Percentiles rank a stretch among this genome's conserved stretches.
phyloP scores from a whole-genome alignment of 2,888 invertebrate species.

The Agrochola macilenta region DNA sequence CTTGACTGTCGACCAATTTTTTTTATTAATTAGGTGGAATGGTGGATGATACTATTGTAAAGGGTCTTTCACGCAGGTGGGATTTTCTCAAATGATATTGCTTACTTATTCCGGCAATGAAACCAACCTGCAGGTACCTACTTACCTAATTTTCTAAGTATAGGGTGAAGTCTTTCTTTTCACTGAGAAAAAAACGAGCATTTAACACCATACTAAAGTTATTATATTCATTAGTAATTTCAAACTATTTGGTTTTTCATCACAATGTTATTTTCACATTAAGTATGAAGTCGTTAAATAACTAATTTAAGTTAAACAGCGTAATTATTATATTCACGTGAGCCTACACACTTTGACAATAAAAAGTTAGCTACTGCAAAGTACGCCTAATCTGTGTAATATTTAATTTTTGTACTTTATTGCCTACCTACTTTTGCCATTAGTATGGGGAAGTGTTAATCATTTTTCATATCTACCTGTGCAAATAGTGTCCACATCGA shows the following conservation, averaged over 20 bases:
- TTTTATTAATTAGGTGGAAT: conserved; percentile 32
- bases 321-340: not conserved
- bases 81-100: conserved; percentile 8
- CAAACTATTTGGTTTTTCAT: not conserved
- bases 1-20: conserved; percentile 22
- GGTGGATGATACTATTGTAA: conserved; percentile 29
- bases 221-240: not conserved
- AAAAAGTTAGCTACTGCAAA: not conserved
- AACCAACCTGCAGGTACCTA: not conserved
- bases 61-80: conserved; percentile 35
- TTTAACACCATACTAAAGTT: not conserved
- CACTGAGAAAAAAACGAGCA: not conserved
- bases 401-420: not conserved
- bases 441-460: not conserved
- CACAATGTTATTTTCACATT: not conserved
- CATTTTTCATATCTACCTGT: not conserved
- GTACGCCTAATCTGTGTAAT: not conserved
- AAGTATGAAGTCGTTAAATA: not conserved
- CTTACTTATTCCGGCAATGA: not conserved
- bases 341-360: not conserved
- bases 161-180: not conserved
- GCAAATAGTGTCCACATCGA: not conserved
- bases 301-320: not conserved
- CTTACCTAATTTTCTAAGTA: not conserved
- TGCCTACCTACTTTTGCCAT: not conserved